Conservation (phyloP, 2,888 invertebrate genomes). For the Eupsilia transversa region DNA sequence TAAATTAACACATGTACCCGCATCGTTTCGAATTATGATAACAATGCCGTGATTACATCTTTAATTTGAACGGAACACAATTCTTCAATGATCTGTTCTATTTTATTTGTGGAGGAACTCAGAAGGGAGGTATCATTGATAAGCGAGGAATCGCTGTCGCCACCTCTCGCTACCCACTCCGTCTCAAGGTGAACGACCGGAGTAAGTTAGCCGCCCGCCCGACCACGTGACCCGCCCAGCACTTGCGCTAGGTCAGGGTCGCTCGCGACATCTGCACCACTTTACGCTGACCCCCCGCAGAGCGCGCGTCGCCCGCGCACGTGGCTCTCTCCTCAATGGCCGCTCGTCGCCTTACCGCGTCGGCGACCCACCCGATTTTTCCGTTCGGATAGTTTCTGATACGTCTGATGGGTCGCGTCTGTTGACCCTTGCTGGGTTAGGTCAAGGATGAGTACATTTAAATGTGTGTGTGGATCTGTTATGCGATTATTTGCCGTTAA, state of each 20-base stretch:
- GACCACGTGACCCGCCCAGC: conserved; percentile 87
- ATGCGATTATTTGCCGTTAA: conserved; percentile 21
- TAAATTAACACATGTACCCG: conserved; percentile 48
- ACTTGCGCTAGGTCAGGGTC: conserved; percentile 90
- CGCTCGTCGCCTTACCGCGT: conserved; percentile 75
- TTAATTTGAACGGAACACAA: conserved; percentile 16
- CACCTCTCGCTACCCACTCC: conserved; percentile 75
- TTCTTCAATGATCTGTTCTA: conserved; percentile 13
- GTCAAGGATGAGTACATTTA: conserved; percentile 79
- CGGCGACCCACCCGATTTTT: conserved; percentile 84
- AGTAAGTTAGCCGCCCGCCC: conserved; percentile 85
- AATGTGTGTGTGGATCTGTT: conserved; percentile 56
- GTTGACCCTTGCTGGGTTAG: conserved; percentile 81
- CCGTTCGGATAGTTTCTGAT: conserved; percentile 87
- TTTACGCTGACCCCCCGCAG: conserved; percentile 74
- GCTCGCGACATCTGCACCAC: conserved; percentile 78
- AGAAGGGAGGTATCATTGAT: conserved; percentile 64
- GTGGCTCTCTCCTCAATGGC: conserved; percentile 71
- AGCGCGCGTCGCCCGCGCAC: conserved; percentile 47
- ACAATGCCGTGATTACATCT: conserved; percentile 15
- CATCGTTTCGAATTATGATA: conserved; percentile 37
- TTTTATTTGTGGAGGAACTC: conserved; percentile 29
- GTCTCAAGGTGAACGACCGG: conserved; percentile 89
- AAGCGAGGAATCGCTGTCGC: conserved; percentile 70
- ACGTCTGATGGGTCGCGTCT: conserved; percentile 77